Evolutionary conservation across 1,140 invertebrate genomes (phyloP).

Genomic region (Calliphora vicina): DNA sequence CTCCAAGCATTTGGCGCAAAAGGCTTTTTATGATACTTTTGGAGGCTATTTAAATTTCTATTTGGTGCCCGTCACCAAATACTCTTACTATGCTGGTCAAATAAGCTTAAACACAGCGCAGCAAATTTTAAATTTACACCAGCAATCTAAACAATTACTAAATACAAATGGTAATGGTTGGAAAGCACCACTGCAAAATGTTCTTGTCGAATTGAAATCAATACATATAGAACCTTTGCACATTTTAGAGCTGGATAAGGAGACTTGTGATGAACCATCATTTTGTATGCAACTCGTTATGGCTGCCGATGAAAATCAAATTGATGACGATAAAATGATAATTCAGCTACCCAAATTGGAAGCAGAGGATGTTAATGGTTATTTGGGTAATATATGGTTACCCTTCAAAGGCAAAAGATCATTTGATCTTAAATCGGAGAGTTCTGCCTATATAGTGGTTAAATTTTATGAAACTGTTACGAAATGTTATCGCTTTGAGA

Average conservation of each 20-base stretch:
- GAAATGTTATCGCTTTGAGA: slow-evolving; percentile 53
- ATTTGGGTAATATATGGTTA: slow-evolving; percentile 53
- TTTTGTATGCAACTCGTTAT: slow-evolving; percentile 50
- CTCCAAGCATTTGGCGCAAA: slow-evolving; percentile 43
- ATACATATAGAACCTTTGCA: slow-evolving; percentile 43
- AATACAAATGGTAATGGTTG: slow-evolving; percentile 61
- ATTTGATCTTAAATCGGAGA: slow-evolving; percentile 51
- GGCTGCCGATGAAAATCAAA: slow-evolving; percentile 23
- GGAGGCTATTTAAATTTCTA: slow-evolving; percentile 56
- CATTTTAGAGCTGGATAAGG: slow-evolving; percentile 14
- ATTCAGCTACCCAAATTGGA: slow-evolving; percentile 54
- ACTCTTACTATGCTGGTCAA: slow-evolving; percentile 57
- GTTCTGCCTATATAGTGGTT: slow-evolving; percentile 48
- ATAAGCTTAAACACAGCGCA: slow-evolving; percentile 48
- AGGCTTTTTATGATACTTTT: slow-evolving; percentile 55
- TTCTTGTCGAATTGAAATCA: slow-evolving; percentile 41
- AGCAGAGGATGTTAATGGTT: slow-evolving; percentile 44
- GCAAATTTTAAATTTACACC: slow-evolving; percentile 47
- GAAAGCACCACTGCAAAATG: slow-evolving; percentile 43
- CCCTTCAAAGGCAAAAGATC: slow-evolving; percentile 53
- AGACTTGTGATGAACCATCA: slow-evolving; percentile 28
- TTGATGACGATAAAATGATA: slow-evolving; percentile 48
- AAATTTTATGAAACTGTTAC: slow-evolving; percentile 51
- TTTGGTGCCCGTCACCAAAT: slow-evolving; percentile 52
- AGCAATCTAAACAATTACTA: slow-evolving; percentile 48